These are phyloP conservation scores for Megaceryle torquata DNA, from an alignment of 2,113 vertebrate genomes.

Conservation along the genomic window DNA sequence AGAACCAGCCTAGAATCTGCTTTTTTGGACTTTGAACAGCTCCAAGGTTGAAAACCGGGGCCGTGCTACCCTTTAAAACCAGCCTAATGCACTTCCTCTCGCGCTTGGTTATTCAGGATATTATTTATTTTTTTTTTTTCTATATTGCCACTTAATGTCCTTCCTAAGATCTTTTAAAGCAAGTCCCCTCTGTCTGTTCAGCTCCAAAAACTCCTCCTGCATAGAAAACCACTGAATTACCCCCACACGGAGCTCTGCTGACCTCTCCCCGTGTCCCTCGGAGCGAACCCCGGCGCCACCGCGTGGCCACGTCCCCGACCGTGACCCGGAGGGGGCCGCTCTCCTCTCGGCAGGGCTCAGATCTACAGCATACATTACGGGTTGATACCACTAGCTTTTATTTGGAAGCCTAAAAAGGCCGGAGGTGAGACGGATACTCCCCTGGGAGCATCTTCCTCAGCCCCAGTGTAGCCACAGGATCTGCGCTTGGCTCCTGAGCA, in stretches of 20 bases:
- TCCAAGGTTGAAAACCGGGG: neutral
- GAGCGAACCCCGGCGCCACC: neutral
- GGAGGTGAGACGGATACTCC: too few species aligned
- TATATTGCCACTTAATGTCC: rapidly evolving
- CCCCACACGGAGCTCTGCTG: neutral
- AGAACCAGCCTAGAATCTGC: neutral
- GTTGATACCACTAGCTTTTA: rapidly evolving
- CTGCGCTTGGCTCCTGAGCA: rapidly evolving
- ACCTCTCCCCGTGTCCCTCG: neutral
- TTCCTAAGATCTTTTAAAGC: neutral
- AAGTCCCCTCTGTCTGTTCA: rapidly evolving
- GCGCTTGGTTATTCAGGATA: too few species aligned
- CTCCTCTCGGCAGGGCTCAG: rapidly evolving
- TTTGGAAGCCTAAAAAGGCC: rapidly evolving
- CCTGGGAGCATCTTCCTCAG: neutral
- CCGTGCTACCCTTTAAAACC: too few species aligned
- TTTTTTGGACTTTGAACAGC: neutral
- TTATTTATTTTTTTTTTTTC: rapidly evolving
- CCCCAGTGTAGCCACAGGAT: rapidly evolving
- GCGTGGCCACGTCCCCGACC: neutral
- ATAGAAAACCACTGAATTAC: too few species aligned
- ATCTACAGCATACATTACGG: too few species aligned
- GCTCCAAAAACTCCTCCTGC: rapidly evolving
- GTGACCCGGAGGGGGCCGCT: neutral
- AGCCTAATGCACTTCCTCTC: neutral